Base-by-base conservation (phyloP, 2,113 vertebrate genomes). In the Camelus bactrianus region DNA sequence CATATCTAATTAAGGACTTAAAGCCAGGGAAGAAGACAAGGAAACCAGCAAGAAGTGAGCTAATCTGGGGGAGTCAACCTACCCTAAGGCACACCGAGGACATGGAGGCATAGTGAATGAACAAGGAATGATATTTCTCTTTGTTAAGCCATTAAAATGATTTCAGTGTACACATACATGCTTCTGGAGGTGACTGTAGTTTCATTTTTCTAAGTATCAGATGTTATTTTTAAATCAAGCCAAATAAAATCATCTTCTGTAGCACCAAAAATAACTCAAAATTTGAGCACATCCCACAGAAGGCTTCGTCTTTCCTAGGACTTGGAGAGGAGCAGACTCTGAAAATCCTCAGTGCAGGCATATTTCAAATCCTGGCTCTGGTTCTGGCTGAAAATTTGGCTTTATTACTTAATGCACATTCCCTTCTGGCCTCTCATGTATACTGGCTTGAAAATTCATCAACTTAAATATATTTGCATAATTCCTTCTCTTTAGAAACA, bases 401-500 rank as follows among this genome's bases (percentile, higher is more conserved):
- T 91, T 46, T 85, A n/a, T 86, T 52, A 54, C 22, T 96, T 70
- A 50, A 84, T 64, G 22, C 52, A 24, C 17, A 58, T 65, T 85
- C n/a, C 80, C 72, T 92, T 90, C 73, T 56, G 76, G 64, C 26
- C 35, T 84, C 58, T 90, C 58, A 24, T n/a, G 5, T 42, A 58
- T 12, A 73, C 20, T 84, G 58, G 42, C 79, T 88, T 81, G 17
- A 89, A 81, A 81, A 50, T 89, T 56, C 28, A 79, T 42, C 35
- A 35, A 84, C 48, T 89, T 65, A 81, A 88, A 81, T 65, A 17
- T 80, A 52, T 82, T 30, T 92, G 24, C 42, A 76, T 64, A 84
- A 84, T 81, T 86, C 16, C 52, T 94, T 96, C 46, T 82, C 75
- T 84, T 86, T 60, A 92, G 69, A 96, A 89, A 91, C 38, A 72